These are phyloP conservation scores for Drosophila nannoptera DNA, from an alignment of 1,140 invertebrate species.

Conservation along the genomic window DNA sequence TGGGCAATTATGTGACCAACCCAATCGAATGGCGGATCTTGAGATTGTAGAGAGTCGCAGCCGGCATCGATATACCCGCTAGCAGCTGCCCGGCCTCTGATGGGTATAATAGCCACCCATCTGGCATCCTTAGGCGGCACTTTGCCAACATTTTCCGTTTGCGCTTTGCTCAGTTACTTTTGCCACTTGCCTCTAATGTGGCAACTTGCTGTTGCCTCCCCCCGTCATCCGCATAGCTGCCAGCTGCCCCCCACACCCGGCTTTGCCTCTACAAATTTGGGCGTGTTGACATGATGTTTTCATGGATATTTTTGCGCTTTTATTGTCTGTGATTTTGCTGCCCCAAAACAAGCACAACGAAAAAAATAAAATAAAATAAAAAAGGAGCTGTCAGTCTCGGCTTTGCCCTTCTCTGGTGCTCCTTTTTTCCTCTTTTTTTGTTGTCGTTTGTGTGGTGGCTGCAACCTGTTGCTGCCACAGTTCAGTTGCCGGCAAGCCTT, in stretches of 20 bases:
- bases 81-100: background rate
- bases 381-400: slow-evolving; percentile 25
- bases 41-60: no score
- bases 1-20: no score
- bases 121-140: slow-evolving; percentile 45
- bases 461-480: slow-evolving; percentile 56
- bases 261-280: slow-evolving; percentile 26
- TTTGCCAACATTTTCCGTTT: slow-evolving; percentile 63
- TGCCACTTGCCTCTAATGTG: slow-evolving; percentile 62
- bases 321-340: slow-evolving; percentile 58
- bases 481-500: slow-evolving; percentile 42
- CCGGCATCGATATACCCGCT: background rate
- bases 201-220: slow-evolving; percentile 22
- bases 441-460: slow-evolving; percentile 25
- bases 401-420: slow-evolving; percentile 4
- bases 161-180: slow-evolving; percentile 45
- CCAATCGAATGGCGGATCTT: no score
- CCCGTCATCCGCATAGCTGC: slow-evolving; percentile 13
- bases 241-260: slow-evolving; percentile 5
- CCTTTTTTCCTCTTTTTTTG: background rate
- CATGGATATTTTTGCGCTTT: slow-evolving; percentile 70
- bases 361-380: background rate
- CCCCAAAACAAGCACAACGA: slow-evolving; percentile 5
- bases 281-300: slow-evolving; percentile 73
- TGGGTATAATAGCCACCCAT: slow-evolving; percentile 8